Evolutionary conservation across 2,888 invertebrate genomes (phyloP), one percentile per base, ranked within the genome.

Genomic region (Metalampra italica): DNA sequence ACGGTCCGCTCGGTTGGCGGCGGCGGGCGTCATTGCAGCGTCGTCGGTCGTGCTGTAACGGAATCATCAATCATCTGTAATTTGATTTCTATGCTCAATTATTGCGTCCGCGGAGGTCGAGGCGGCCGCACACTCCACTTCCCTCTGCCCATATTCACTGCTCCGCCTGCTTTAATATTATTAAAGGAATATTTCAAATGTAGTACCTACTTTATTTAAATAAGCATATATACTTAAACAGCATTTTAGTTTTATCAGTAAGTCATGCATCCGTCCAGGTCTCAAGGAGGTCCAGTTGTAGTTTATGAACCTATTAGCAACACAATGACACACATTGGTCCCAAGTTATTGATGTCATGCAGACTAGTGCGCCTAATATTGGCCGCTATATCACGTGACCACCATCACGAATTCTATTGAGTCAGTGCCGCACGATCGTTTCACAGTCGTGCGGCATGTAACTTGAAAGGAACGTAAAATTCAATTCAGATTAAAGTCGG

Each of bases 51-150:
- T 86, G 85, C 84, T 59, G 77, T 86, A 89, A 88, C 89, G 88
- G 88, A 76, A 87, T 86, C 85, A 82, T 88, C 88, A 87, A 89
- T 89, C 88, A 82, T 87, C 85, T 80, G 81, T 88, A 87, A 89
- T 89, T 88, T 87, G 88, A 88, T 89, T 89, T 88, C 87, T 88
- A 87, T 86, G 84, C 85, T 87, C 89, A 89, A 88, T 89, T 89
- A 89, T 88, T 88, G 80, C 85, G 83, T 86, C 80, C 81, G 80
- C 82, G 77, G 84, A 85, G 86, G 82, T 87, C 87, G 85, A 66
- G 64, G 62, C 73, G 69, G 75, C 69, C 71, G 73, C 30, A 8
- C 41, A 22, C 29, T 72, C 71, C 73, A 75, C 75, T 82, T 77
- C 75, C 75, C 74, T 65, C 71, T 76, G 68, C 67, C 67, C 56